Evolutionary conservation across 2,888 invertebrate species (phyloP).

Genomic region (Fragum sueziense): DNA sequence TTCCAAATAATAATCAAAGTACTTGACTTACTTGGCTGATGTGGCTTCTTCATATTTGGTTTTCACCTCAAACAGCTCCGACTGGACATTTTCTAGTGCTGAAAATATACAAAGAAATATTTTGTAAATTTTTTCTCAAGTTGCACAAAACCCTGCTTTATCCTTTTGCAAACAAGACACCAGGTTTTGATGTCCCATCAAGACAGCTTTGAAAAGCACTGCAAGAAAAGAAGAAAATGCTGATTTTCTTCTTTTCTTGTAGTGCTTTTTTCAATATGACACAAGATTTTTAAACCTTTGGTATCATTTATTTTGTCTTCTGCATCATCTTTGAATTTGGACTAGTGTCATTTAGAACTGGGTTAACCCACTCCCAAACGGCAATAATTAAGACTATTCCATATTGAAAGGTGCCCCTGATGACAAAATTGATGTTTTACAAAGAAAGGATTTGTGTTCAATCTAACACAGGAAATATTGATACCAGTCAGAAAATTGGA

Average conservation of each 20-base stretch:
- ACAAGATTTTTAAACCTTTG: too few relatives aligned
- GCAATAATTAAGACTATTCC: not conserved
- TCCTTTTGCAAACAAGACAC: not conserved
- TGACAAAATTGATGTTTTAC: too few relatives aligned
- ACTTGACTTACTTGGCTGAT: slow-evolving; percentile 81
- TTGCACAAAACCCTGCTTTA: not conserved
- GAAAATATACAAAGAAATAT: slow-evolving; percentile 52
- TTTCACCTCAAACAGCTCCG: slow-evolving; percentile 83
- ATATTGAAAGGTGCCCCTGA: not conserved
- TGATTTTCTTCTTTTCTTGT: too few relatives aligned
- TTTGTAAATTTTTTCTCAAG: not conserved
- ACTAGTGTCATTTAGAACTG: not conserved
- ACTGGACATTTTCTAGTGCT: slow-evolving; percentile 82
- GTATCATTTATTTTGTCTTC: too few relatives aligned
- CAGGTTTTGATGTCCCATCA: not conserved
- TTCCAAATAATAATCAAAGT: not conserved
- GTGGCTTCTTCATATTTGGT: slow-evolving; percentile 83
- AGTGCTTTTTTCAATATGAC: too few relatives aligned
- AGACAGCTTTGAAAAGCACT: too few relatives aligned
- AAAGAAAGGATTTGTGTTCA: too few relatives aligned
- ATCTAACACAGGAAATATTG: too few relatives aligned
- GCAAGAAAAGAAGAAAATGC: not conserved
- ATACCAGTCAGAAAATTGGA: too few relatives aligned
- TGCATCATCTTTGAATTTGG: not conserved
- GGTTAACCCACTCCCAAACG: not conserved